These are phyloP conservation scores for Cairina moschata DNA, from an alignment of 2,113 vertebrate genomes.

Conservation along the genomic window DNA sequence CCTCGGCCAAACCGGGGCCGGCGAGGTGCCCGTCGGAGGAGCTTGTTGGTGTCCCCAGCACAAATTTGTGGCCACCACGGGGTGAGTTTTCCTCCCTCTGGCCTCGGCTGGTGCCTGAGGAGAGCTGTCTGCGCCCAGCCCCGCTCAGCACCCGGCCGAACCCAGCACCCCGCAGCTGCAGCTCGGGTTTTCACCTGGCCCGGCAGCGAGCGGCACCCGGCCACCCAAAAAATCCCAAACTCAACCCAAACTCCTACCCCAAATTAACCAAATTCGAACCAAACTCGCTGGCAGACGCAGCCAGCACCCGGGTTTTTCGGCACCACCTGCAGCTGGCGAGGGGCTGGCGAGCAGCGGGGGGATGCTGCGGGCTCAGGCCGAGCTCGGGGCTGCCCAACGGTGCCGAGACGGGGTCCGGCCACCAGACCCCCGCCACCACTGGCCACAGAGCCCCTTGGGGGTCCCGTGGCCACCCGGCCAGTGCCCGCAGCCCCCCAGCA, in stretches of 20 bases:
- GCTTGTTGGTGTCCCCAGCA: neutral
- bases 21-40: neutral
- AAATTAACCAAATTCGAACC: neutral
- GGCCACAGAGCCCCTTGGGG: neutral
- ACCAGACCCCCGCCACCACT: neutral
- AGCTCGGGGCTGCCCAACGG: neutral
- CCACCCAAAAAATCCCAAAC: neutral
- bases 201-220: neutral
- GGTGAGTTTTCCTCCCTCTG: fast-evolving
- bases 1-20: neutral
- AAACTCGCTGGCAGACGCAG: neutral
- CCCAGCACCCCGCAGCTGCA: fast-evolving
- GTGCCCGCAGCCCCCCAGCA: too few species aligned
- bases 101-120: too few species aligned
- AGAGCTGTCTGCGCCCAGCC: neutral
- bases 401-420: neutral
- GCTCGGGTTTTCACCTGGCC: neutral
- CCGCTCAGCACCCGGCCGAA: fast-evolving
- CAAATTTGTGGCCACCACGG: neutral
- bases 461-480: too few species aligned
- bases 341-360: fast-evolving
- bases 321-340: neutral
- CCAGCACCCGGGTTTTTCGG: neutral
- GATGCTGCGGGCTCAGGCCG: neutral
- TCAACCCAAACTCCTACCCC: neutral